Conservation (phyloP, 2,888 invertebrate genomes). For the Petrolisthes cinctipes region DNA sequence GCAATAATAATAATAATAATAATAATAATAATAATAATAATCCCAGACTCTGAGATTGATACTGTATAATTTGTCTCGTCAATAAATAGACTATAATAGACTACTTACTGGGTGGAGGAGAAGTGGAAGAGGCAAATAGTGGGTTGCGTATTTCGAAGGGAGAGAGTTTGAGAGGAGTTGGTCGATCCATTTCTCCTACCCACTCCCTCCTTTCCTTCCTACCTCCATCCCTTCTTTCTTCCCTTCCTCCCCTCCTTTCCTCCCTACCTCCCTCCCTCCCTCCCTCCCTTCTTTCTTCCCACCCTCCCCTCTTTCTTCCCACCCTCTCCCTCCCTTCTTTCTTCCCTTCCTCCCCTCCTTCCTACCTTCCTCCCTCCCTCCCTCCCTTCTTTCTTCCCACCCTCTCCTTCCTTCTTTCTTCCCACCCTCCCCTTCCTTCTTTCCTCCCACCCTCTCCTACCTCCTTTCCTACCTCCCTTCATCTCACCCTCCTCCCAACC, state of each 20-base stretch:
- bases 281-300: neutral
- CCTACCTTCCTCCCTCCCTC: neutral
- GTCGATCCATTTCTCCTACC: neutral
- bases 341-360: neutral
- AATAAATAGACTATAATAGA: too few relatives aligned
- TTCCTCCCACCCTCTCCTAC: neutral
- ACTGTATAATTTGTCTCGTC: too few relatives aligned
- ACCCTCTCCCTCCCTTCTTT: neutral
- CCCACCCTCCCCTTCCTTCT: neutral
- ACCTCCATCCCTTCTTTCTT: neutral
- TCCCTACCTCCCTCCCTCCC: neutral
- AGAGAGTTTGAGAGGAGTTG: neutral
- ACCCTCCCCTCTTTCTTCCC: neutral
- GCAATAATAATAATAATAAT: neutral
- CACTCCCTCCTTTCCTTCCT: neutral
- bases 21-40: neutral
- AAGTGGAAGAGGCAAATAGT: neutral
- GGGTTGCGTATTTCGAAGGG: neutral
- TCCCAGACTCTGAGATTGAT: too few relatives aligned
- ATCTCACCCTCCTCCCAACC: neutral
- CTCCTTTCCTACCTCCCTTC: neutral
- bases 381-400: neutral
- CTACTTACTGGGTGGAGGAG: neutral
- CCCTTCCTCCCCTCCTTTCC: neutral
- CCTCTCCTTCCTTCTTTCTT: neutral